Conservation (phyloP, 2,797 vertebrate species). For the Diceros bicornis region DNA sequence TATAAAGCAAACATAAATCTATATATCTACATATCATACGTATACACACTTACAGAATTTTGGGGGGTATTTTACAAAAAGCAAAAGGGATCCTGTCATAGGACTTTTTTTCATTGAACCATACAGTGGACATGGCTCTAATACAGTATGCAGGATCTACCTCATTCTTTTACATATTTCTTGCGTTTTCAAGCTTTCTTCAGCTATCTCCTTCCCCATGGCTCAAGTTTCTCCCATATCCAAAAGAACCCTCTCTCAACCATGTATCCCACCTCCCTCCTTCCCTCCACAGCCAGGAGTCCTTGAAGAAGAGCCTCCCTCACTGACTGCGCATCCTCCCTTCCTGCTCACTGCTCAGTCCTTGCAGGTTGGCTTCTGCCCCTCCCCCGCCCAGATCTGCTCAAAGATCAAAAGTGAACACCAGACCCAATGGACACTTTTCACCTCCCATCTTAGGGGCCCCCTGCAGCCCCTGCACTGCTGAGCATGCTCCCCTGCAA, state of each 20-base stretch:
- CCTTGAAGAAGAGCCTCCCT: not conserved
- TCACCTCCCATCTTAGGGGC: not conserved
- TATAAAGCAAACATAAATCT: not conserved
- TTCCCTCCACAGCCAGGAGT: not conserved
- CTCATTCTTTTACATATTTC: not conserved
- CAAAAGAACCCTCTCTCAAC: not conserved
- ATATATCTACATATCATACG: not conserved
- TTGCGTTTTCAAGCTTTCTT: conserved; percentile 40
- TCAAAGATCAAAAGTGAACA: not conserved
- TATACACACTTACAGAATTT: not conserved
- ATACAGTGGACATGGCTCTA: not conserved
- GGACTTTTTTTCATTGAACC: not conserved
- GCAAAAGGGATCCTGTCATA: not conserved
- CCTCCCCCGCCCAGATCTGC: not conserved
- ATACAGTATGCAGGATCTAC: not conserved
- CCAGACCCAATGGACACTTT: not conserved
- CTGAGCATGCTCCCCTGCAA: not conserved
- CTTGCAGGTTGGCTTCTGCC: not conserved
- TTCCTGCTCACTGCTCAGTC: not conserved
- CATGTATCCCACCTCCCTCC: not conserved
- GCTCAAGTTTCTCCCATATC: not conserved
- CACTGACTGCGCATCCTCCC: not conserved
- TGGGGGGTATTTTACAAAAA: not conserved
- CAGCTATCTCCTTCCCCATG: not conserved
- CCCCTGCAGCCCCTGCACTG: not conserved